A percentile compares a stretch with the other conserved stretches of the same genome.
Conservation (phyloP, 2,113 vertebrate species). For the Spea bombifrons region DNA sequence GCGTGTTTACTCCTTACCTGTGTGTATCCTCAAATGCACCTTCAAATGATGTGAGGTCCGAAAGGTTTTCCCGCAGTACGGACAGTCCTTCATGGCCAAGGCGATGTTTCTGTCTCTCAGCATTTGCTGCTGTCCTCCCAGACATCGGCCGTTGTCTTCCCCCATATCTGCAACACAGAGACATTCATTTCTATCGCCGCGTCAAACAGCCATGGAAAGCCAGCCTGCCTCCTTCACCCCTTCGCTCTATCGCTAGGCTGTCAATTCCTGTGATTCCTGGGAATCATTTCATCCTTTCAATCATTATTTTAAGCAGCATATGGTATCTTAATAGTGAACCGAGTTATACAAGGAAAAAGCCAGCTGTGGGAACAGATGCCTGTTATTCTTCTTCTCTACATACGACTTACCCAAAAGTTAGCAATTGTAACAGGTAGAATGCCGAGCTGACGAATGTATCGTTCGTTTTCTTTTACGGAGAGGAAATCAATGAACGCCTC, state of each 20-base stretch:
- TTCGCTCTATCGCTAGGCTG: slow-evolving; percentile 92
- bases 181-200: slow-evolving; percentile 79
- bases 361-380: slow-evolving; percentile 90
- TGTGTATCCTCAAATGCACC: slow-evolving; percentile 98
- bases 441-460: neutral
- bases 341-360: slow-evolving; percentile 88
- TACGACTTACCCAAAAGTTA: slow-evolving; percentile 55
- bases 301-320: slow-evolving; percentile 87
- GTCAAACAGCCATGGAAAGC: slow-evolving; percentile 83
- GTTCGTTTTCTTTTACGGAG: slow-evolving; percentile 7
- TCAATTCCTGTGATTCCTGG: slow-evolving; percentile 86
- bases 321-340: slow-evolving; percentile 85
- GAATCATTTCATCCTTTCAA: slow-evolving; percentile 84
- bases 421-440: slow-evolving; percentile 14
- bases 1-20: slow-evolving; percentile 76
- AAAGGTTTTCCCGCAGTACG: slow-evolving; percentile 97
- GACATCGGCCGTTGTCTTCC: slow-evolving; percentile 87
- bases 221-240: slow-evolving; percentile 77
- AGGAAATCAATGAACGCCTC: neutral
- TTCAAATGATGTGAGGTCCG: slow-evolving; percentile 98
- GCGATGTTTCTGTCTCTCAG: slow-evolving; percentile 87
- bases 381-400: slow-evolving; percentile 78
- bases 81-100: slow-evolving; percentile 96
- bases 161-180: slow-evolving; percentile 87
- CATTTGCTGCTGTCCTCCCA: slow-evolving; percentile 76